phyloP scores from a whole-genome alignment of 2,113 vertebrate species.

The human (Homo sapiens) region GRCh38 chr9:87637501-87638000 shows the following conservation, averaged over 20 bases:
- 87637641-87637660: not conserved
- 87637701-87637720: not conserved
- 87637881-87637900: not conserved
- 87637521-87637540: not conserved
- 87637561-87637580: not conserved
- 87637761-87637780: not conserved
- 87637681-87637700: not conserved
- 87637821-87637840: not conserved
- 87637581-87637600: not conserved
- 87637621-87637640: not conserved
- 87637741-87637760: not conserved
- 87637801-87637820: not conserved
- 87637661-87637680: not conserved
- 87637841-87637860: not conserved
- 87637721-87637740: not conserved
- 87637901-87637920: not conserved
- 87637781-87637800: not conserved
- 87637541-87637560: not conserved
- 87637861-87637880: not conserved
- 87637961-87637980: conserved; percentile 98
- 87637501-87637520: not conserved
- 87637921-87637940: conserved; percentile 65
- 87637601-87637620: not conserved
- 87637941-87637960: conserved; percentile 98
- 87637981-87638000: conserved; percentile 97